Conservation (phyloP, 2,888 invertebrate genomes). For the Julus scanicus region DNA sequence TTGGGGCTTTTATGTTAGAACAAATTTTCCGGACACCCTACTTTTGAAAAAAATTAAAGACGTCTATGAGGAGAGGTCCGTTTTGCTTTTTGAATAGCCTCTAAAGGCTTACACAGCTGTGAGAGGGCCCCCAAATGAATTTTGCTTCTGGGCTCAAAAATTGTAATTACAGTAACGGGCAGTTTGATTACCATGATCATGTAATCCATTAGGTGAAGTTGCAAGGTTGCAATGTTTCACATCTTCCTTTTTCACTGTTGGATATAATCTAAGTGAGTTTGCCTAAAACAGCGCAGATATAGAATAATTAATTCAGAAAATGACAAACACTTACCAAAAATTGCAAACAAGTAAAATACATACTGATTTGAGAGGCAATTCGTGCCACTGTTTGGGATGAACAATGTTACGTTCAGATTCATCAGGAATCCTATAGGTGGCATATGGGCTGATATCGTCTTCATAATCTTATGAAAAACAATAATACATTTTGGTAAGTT, state of each 20-base stretch:
- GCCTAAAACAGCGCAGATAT: conserved; percentile 17
- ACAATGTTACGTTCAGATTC: conserved; percentile 48
- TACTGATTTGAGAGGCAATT: conserved; percentile 56
- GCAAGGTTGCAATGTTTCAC: conserved; percentile 14
- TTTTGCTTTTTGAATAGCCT: too few species aligned
- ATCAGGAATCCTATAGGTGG: conserved; percentile 57
- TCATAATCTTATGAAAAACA: conserved; percentile 49
- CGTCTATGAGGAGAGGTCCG: too few species aligned
- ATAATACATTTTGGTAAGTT: too few species aligned
- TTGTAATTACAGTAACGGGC: not conserved
- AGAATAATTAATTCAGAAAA: not conserved
- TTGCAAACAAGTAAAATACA: conserved; percentile 24
- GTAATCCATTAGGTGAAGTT: not conserved
- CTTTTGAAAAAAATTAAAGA: too few species aligned
- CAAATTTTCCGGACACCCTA: too few species aligned
- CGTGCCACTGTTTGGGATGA: conserved; percentile 55
- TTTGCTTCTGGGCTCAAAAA: not conserved
- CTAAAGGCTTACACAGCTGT: too few species aligned
- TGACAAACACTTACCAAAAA: not conserved
- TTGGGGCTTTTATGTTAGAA: too few species aligned
- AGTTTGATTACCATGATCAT: not conserved
- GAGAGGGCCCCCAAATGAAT: too few species aligned
- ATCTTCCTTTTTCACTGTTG: conserved; percentile 50
- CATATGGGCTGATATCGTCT: conserved; percentile 58
- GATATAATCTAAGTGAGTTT: conserved; percentile 26